Evolutionary conservation across 1,140 invertebrate genomes (phyloP).

Genomic region (Drosophila subpulchrella): DNA sequence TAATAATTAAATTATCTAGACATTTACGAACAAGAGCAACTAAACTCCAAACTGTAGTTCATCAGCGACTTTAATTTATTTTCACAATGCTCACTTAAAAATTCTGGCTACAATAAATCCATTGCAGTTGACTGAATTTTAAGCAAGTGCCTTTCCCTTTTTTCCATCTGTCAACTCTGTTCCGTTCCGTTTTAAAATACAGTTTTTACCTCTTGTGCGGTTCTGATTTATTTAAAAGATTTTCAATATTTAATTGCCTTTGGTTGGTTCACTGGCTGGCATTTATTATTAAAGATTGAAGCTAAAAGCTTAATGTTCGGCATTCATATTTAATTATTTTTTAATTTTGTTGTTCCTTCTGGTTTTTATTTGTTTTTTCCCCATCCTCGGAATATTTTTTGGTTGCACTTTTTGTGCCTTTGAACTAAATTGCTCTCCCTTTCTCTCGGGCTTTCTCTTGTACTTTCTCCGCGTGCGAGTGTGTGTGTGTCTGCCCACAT

Average conservation of each 20-base stretch:
- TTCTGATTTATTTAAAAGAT: constrained; percentile 19
- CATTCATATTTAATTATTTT: constrained; percentile 51
- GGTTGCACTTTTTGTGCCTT: constrained; percentile 64
- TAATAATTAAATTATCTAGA: too few species aligned
- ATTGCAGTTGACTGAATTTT: constrained; percentile 1
- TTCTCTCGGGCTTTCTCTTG: constrained; percentile 7
- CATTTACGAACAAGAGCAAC: too few species aligned
- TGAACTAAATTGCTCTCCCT: constrained; percentile 63
- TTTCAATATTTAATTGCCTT: constrained; percentile 31
- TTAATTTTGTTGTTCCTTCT: constrained; percentile 40
- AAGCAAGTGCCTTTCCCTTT: not conserved
- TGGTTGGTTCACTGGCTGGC: not conserved
- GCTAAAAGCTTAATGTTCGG: constrained; percentile 31
- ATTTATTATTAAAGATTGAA: constrained; percentile 45
- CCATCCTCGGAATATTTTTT: constrained; percentile 16
- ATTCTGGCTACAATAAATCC: not conserved
- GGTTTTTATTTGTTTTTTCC: constrained; percentile 17
- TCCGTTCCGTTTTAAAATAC: constrained; percentile 3
- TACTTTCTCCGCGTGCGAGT: constrained; percentile 13
- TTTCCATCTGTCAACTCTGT: not conserved
- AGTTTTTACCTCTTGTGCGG: constrained; percentile 1
- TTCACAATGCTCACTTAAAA: not conserved
- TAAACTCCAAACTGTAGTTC: too few species aligned
- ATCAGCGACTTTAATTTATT: too few species aligned
- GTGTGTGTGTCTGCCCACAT: constrained; percentile 56